Base-by-base conservation (phyloP, 1,140 invertebrate genomes). In the Acromyrmex heyeri region DNA sequence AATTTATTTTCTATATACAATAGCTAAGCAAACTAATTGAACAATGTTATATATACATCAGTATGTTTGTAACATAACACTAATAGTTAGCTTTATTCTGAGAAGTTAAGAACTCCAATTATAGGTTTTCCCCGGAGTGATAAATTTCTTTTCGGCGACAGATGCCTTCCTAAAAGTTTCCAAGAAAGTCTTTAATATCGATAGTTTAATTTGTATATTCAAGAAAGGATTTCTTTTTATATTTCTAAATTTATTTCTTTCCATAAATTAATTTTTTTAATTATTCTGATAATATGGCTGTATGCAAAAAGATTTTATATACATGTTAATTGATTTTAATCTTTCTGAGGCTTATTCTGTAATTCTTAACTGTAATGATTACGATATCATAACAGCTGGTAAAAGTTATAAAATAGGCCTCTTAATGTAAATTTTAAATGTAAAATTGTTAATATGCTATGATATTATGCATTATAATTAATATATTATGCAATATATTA, bases 1-100 rank as follows among this genome's bases (percentile, higher is more conserved):
- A 77, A 10, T 75, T 65, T 89, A 87, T 91, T 59, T 79, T 48
- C 67, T 75, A 78, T 55, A n/a, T 79, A 67, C 69, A 75, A 34
- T 44, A 34, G 18, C 38, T 55, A 67, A 86, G 14, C 34, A 81
- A 69, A 57, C 12, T 21, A 21, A 59, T 59, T 59, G 2, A 27
- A 61, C 2, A 61, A 70, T 48, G 21, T 88, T 79, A 30, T 6
- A 12, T 44, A 44, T 12, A 30, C 6, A 64, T 38, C 34, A 59
- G 75, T 53, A 14, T 64, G 21, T 53, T 64, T 55, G 53, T 21
- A 24, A 8, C 8, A 77, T n/a, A 21, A 21, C 3, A 76, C 21
- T 70, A 61, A 14, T 30, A 0, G 0, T 6, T 55, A 75, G 16
- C 0, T 38, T 21, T 27, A 44, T 8, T 30, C 34, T 62, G 21